These are phyloP conservation scores for Masnerella sp. DNA, from an alignment of 2,888 invertebrate genomes.

Conservation along the genomic window DNA sequence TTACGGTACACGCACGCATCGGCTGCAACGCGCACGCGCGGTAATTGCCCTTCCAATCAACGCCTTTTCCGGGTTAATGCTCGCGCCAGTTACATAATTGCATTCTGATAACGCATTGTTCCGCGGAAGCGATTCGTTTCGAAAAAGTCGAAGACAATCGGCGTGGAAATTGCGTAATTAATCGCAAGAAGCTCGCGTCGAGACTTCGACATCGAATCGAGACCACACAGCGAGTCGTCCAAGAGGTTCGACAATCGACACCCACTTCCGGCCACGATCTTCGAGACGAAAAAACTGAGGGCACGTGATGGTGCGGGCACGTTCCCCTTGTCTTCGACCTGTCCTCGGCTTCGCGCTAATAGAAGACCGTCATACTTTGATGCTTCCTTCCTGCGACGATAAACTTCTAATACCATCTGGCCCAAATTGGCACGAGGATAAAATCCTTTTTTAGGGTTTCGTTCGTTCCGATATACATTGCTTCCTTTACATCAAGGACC, in stretches of 20 bases:
- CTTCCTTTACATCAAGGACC: too few relatives aligned
- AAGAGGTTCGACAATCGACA: conserved; percentile 46
- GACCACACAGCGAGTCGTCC: conserved; percentile 45
- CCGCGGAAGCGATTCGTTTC: conserved; percentile 25
- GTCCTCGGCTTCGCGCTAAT: conserved; percentile 54
- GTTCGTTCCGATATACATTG: too few relatives aligned
- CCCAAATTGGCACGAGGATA: conserved; percentile 33
- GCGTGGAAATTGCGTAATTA: conserved; percentile 19
- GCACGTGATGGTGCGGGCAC: conserved; percentile 54
- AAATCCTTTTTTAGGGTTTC: conserved; percentile 5
- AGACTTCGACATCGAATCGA: conserved; percentile 18
- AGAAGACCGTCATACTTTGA: conserved; percentile 64
- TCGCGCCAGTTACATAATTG: conserved; percentile 47
- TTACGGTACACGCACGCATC: conserved; percentile 37
- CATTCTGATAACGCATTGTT: conserved; percentile 45
- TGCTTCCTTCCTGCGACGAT: conserved; percentile 67
- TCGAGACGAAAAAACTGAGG: conserved; percentile 42
- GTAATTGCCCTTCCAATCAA: conserved; percentile 50
- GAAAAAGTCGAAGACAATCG: conserved; percentile 23
- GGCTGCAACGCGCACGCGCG: conserved; percentile 23
- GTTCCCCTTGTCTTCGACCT: conserved; percentile 39
- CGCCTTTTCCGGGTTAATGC: conserved; percentile 53
- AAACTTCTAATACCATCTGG: conserved; percentile 49
- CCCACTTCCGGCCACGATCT: conserved; percentile 48
- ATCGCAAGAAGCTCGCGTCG: conserved; percentile 10